Evolutionary conservation across 2,797 vertebrate species (phyloP).

Genomic region (Alectoris magna): DNA sequence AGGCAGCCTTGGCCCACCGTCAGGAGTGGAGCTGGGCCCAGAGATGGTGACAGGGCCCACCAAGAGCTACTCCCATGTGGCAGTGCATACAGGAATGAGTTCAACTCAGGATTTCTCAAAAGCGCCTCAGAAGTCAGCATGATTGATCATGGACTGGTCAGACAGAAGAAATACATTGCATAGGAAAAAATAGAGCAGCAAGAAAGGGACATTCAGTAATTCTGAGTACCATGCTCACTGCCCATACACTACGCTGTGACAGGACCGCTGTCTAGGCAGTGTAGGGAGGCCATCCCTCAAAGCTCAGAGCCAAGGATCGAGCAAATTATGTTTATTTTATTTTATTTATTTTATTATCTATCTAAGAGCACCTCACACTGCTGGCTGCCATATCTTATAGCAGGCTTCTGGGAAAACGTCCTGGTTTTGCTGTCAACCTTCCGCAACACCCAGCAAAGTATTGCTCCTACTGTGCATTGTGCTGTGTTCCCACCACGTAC

Average conservation of each 20-base stretch:
- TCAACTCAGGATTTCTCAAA: background rate
- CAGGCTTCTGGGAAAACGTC: background rate
- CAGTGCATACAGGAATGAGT: background rate
- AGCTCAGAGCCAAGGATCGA: background rate
- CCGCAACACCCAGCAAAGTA: background rate
- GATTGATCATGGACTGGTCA: background rate
- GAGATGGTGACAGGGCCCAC: background rate
- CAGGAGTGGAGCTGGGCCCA: background rate
- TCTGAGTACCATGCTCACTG: background rate
- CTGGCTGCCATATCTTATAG: background rate
- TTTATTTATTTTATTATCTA: background rate
- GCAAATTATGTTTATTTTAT: background rate
- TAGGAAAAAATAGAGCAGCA: background rate
- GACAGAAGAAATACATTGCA: background rate
- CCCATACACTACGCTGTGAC: fast-evolving
- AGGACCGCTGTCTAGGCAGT: fast-evolving
- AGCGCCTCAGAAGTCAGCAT: background rate
- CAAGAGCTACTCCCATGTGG: background rate
- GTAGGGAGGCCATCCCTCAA: fast-evolving
- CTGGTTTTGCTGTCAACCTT: background rate
- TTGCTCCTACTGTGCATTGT: background rate
- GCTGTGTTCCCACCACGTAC: background rate
- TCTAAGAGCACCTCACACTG: background rate
- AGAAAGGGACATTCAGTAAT: background rate
- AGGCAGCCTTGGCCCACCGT: background rate